These are phyloP conservation scores for Aspidiotus destructor DNA, from an alignment of 2,888 invertebrate genomes.

Conservation along the genomic window DNA sequence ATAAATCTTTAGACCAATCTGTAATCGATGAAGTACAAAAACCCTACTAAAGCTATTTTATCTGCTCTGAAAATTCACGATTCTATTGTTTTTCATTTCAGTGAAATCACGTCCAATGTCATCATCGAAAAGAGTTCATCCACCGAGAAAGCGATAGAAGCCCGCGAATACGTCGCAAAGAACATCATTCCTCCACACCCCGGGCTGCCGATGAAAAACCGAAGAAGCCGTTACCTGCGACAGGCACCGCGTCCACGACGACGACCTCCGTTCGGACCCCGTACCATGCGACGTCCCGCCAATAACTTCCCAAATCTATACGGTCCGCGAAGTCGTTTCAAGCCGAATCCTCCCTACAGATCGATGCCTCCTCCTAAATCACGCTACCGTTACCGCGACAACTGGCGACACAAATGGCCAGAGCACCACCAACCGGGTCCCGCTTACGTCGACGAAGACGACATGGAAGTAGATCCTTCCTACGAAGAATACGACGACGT, in stretches of 20 bases:
- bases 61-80: too few species aligned
- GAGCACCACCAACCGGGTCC: neutral
- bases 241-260: neutral
- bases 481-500: constrained; percentile 13
- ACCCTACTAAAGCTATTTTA: too few species aligned
- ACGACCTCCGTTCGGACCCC: neutral
- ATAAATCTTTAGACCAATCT: too few species aligned
- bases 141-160: neutral
- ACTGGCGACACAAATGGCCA: constrained; percentile 10
- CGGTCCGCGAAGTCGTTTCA: constrained; percentile 8
- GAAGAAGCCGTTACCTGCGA: constrained; percentile 9
- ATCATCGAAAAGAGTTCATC: neutral
- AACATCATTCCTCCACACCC: neutral
- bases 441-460: neutral
- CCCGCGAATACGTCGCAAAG: neutral
- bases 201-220: neutral
- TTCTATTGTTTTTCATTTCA: neutral
- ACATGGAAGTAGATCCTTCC: neutral
- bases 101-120: neutral
- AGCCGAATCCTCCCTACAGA: neutral
- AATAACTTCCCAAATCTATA: constrained; percentile 1
- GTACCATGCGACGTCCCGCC: neutral
- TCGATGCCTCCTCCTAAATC: constrained; percentile 7
- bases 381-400: neutral
- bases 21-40: too few species aligned